Percentiles rank a stretch among this genome's conserved stretches.
phyloP scores from a whole-genome alignment of 2,888 invertebrate species.

The Spicauda simplicius region DNA sequence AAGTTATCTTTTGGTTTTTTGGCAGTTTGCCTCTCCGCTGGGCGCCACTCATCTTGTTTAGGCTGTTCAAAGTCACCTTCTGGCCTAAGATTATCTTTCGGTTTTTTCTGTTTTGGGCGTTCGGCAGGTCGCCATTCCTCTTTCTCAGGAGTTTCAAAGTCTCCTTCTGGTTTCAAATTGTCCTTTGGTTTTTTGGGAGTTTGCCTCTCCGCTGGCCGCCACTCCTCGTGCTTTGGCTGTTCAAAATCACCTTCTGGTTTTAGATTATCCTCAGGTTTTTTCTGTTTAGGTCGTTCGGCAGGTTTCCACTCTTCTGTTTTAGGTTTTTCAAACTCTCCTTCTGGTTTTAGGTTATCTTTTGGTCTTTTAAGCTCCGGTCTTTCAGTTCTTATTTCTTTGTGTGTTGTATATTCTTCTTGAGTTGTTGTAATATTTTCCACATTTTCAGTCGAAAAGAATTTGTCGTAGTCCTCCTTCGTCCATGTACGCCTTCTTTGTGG shows the following conservation, averaged over 20 bases:
- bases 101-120: conserved; percentile 47
- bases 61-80: conserved; percentile 80
- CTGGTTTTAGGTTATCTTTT: conserved; percentile 61
- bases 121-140: conserved; percentile 57
- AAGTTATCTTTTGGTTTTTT: conserved; percentile 69
- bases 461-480: conserved; percentile 90
- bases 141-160: conserved; percentile 60
- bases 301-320: conserved; percentile 57
- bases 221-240: conserved; percentile 52
- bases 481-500: conserved; percentile 87
- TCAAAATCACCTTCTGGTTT: conserved; percentile 82
- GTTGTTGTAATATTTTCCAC: conserved; percentile 86
- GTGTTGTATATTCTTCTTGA: conserved; percentile 88
- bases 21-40: conserved; percentile 81
- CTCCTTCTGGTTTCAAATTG: conserved; percentile 53
- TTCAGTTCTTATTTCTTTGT: conserved; percentile 81
- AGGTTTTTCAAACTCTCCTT: conserved; percentile 60
- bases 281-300: conserved; percentile 48
- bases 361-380: conserved; percentile 76
- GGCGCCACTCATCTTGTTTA: conserved; percentile 57
- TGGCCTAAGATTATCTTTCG: conserved; percentile 75
- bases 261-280: conserved; percentile 78
- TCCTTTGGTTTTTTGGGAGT: conserved; percentile 73
- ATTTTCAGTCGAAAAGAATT: conserved; percentile 86
- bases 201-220: conserved; percentile 59